Evolutionary conservation across 2,113 vertebrate genomes (phyloP), one percentile per base, ranked within the genome.

Genomic region (Ornithorhynchus anatinus): DNA sequence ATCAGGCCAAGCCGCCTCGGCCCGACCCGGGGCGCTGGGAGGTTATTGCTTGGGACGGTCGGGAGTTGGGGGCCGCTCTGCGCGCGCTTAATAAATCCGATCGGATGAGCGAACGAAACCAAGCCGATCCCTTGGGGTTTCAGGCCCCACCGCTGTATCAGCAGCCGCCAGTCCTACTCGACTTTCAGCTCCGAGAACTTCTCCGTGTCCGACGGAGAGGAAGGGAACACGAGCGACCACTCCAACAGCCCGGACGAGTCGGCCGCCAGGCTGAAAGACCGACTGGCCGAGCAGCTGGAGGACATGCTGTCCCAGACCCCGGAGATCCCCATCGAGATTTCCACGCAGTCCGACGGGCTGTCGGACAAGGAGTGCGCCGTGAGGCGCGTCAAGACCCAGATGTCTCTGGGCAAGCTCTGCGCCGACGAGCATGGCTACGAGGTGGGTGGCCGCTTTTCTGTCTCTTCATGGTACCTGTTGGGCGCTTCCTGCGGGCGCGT

Each of bases 161-260:
- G 95, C 84, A 97, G 95, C 89, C 99, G 96, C 86, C 96, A 98
- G 94, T 99, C 97, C 1, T 99, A 98, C 79, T 99, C 98, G 2
- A 99, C 98, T 29, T 98, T 99, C 88, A 99, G 98, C 89, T 99
- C 98, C 0, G 98, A 99, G 91, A 99, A 99, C 84, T 93, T 99
- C 89, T 99, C 98, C 0, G 96, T 96, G 85, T 98, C 98, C 0
- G 98, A 99, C 1, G 98, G 97, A 8, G 98, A 99, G 86, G 98
- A 99, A 82, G 98, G 98, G 17, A 99, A 99, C 90, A 99, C 98
- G 12, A 99, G 98, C 2, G 98, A 99, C 81, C 98, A 96, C 82
- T 99, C 97, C 0, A 96, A 96, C 93, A 98, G 97, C 15, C 94
- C 96, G 0, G 96, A 98, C 54, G 95, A 94, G 78, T 73, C 95